Evolutionary conservation across 2,888 invertebrate genomes (phyloP).

Genomic region (Dasysyrphus albostriatus): DNA sequence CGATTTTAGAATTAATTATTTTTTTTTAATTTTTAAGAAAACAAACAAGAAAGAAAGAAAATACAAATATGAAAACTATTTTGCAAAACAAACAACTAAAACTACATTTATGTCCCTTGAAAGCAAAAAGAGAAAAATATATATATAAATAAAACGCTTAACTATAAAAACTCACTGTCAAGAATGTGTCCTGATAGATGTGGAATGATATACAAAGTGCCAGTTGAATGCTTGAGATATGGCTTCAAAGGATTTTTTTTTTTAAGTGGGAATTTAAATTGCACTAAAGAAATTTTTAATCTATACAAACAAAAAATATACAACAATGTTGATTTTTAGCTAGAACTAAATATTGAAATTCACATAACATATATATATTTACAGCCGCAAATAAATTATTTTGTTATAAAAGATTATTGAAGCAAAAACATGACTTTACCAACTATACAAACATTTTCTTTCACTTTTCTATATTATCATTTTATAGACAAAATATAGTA

Average conservation of each 20-base stretch:
- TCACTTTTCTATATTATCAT: background rate
- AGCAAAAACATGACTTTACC: background rate
- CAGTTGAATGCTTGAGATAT: slow-evolving; percentile 37
- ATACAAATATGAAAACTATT: slow-evolving; percentile 24
- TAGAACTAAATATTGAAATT: slow-evolving; percentile 4
- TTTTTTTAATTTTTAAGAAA: slow-evolving; percentile 55
- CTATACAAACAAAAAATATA: slow-evolving; percentile 25
- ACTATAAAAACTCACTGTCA: slow-evolving; percentile 46
- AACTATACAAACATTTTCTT: background rate
- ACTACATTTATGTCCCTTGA: slow-evolving; percentile 34
- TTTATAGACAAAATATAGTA: background rate
- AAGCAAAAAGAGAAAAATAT: slow-evolving; percentile 1
- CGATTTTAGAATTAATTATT: slow-evolving; percentile 64
- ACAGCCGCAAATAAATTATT: background rate
- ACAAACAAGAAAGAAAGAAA: slow-evolving; percentile 2
- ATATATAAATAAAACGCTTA: slow-evolving; percentile 38
- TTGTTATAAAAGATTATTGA: slow-evolving; percentile 8
- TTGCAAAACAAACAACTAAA: slow-evolving; percentile 35
- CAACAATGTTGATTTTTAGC: slow-evolving; percentile 12
- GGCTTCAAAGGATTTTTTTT: slow-evolving; percentile 9
- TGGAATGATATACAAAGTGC: slow-evolving; percentile 47
- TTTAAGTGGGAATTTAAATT: slow-evolving; percentile 28
- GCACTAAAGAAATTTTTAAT: slow-evolving; percentile 37
- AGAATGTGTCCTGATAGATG: slow-evolving; percentile 28
- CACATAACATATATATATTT: background rate